Conservation (phyloP, 2,888 invertebrate species). For the Allacma fusca region DNA sequence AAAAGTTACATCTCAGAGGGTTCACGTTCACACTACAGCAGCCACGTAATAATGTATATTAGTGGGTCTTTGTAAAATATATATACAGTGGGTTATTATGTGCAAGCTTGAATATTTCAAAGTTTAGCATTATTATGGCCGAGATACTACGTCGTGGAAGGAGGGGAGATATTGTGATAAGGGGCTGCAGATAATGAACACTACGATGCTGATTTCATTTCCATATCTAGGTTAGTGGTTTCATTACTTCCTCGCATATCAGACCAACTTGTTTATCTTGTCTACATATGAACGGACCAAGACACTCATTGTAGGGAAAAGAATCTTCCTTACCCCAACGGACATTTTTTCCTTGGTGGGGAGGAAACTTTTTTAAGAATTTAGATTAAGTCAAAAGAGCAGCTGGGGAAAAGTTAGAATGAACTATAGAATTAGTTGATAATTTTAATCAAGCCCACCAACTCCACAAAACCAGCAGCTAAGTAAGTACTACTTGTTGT, state of each 20-base stretch:
- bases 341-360: neutral
- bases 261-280: too few species aligned
- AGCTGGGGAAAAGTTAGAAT: constrained; percentile 8
- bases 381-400: neutral
- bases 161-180: constrained; percentile 4
- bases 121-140: neutral
- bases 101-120: neutral
- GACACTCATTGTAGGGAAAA: too few species aligned
- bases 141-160: neutral
- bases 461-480: neutral
- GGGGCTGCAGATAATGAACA: neutral
- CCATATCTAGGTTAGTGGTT: constrained; percentile 8
- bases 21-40: too few species aligned
- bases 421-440: constrained; percentile 3
- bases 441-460: neutral
- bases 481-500: constrained; percentile 1
- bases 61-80: too few species aligned
- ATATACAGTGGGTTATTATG: neutral
- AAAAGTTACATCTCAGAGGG: too few species aligned
- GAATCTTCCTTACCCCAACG: too few species aligned
- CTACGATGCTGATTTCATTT: neutral
- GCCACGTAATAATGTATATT: too few species aligned
- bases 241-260: neutral
- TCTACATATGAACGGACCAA: too few species aligned
- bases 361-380: neutral